Conservation (phyloP, 2,113 vertebrate genomes). For the Vireo altiloquus region DNA sequence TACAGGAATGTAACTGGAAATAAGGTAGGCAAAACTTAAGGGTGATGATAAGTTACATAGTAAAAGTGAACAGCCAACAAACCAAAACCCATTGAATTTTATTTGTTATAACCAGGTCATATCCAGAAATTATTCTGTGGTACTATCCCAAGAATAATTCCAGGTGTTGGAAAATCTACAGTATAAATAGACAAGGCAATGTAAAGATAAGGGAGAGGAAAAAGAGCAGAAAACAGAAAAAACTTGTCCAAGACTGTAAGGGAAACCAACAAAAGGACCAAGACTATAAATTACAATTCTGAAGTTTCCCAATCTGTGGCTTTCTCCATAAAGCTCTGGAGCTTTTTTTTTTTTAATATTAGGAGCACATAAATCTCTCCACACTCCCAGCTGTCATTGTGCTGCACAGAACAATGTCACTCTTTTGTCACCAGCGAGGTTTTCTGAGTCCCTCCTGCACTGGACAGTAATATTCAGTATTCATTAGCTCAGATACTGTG, state of each 20-base stretch:
- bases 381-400: not conserved
- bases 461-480: not conserved
- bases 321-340: not conserved
- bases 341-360: not conserved
- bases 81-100: slow-evolving; percentile 2
- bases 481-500: not conserved
- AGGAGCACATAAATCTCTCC: not conserved
- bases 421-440: not conserved
- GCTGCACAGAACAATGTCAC: not conserved
- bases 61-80: slow-evolving; percentile 22
- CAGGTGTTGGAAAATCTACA: not conserved
- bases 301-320: not conserved
- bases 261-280: not conserved
- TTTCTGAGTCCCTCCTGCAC: not conserved
- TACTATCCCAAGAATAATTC: slow-evolving; percentile 13
- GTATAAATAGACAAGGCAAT: not conserved
- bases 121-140: not conserved
- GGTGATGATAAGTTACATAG: slow-evolving; percentile 4
- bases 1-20: not conserved
- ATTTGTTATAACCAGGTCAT: not conserved
- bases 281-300: not conserved
- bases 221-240: not conserved
- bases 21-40: not conserved
- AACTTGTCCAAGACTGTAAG: not conserved
- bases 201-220: not conserved